Base-by-base conservation (phyloP, 2,888 invertebrate species). In the Athripsodes cinereus region DNA sequence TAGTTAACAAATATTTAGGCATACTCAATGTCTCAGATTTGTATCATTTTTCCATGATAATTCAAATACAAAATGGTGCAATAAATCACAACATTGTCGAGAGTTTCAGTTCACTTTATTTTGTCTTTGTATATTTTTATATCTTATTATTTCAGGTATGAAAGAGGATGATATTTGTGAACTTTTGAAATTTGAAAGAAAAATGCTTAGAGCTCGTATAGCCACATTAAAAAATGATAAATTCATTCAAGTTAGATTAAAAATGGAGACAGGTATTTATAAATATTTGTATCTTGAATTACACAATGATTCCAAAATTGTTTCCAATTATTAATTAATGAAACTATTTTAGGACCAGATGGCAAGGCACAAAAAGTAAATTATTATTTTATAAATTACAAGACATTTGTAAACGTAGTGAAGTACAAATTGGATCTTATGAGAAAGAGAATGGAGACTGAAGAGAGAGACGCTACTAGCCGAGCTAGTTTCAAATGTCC, bases 351-450 rank as follows among this genome's bases (percentile, higher is more conserved):
- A 79, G 79, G 83, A 35, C 82, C 86, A 0, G 96, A 97, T 74
- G 94, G 95, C 2, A 95, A 94, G 78, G 92, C 94, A 31, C 94
- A 93, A 68, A 92, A 94, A 79, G 94, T 96, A 19, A 96, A 96
- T 74, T 97, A 96, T 73, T 97, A 96, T 74, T 97, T 94, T 70
- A 96, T 97, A 66, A 96, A 96, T 74, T 97, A 96, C 74, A 94
- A 94, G 79, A 90, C 90, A 40, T 96, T 96, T 74, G 96, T 97
- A 2, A 97, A 97, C 78, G 95, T 97, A 13, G 92, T 97, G 0
- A 97, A 96, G 74, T 98, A 97, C 74, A 97, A 97, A 76, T 75
- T 98, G 69, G 96, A 97, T 75, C 82, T 95, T 69, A 96, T 97
- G 90, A 83, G 95, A 58, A 92, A 95, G 69, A 87, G 95, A 66